phyloP scores from a whole-genome alignment of 2,797 vertebrate species.

The Scyliorhinus canicula region DNA sequence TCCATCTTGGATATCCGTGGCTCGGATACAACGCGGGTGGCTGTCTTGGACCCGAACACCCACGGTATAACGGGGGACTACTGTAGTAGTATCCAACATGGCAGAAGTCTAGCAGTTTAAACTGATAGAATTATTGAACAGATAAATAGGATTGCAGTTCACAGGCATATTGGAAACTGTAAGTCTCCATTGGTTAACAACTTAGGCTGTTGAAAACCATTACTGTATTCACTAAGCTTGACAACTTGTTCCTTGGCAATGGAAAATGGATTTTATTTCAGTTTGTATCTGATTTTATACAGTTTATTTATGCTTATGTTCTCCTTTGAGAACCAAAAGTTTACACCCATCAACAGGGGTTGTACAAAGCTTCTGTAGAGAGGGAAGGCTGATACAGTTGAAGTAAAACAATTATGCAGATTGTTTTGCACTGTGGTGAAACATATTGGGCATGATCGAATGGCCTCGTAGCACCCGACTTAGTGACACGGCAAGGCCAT shows the following conservation, averaged over 20 bases:
- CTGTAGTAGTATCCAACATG: neutral
- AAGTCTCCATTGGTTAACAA: neutral
- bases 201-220: neutral
- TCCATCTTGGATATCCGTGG: no score
- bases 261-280: slow-evolving; percentile 31
- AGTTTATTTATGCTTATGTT: neutral
- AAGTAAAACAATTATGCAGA: neutral
- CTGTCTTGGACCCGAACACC: no score
- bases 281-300: neutral
- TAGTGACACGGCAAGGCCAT: no score
- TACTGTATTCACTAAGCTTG: neutral
- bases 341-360: neutral
- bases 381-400: neutral
- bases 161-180: neutral
- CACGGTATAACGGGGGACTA: no score
- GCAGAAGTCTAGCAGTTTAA: neutral
- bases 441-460: no score
- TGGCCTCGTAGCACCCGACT: no score
- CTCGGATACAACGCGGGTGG: no score
- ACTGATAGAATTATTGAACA: neutral
- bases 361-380: neutral
- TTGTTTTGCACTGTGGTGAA: neutral
- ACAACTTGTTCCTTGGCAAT: neutral
- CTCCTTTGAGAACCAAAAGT: neutral
- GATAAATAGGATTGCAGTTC: neutral